Conservation (phyloP, 2,113 vertebrate genomes). For the Copsychus sechellarum region DNA sequence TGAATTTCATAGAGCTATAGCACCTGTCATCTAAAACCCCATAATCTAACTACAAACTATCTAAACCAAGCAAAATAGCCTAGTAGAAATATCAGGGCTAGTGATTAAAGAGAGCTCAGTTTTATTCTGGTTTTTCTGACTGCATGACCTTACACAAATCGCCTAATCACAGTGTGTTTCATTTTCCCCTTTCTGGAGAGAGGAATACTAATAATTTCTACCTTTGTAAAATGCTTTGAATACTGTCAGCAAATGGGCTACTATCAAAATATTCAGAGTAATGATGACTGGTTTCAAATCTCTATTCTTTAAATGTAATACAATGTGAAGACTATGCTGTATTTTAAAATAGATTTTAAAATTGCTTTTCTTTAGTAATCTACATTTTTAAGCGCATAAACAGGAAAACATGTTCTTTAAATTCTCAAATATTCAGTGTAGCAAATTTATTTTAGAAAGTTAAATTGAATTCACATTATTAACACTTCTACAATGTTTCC, state of each 20-base stretch:
- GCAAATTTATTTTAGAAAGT: constrained; percentile 22
- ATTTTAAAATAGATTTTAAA: constrained; percentile 30
- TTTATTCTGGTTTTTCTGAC: background rate
- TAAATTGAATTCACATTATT: constrained; percentile 47
- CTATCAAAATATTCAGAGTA: constrained; percentile 21
- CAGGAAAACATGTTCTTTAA: constrained; percentile 9
- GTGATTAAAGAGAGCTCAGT: background rate
- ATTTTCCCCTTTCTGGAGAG: background rate
- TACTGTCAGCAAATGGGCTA: background rate
- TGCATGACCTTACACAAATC: background rate
- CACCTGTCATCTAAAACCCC: background rate
- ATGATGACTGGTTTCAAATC: constrained; percentile 1
- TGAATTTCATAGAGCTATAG: background rate
- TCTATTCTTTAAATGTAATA: background rate
- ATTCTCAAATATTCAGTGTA: background rate
- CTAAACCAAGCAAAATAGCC: background rate
- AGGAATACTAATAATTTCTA: constrained; percentile 1
- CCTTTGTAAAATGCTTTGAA: constrained; percentile 27
- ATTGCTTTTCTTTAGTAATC: constrained; percentile 22
- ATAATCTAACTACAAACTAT: background rate
- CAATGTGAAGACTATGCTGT: background rate
- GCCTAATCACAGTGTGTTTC: background rate
- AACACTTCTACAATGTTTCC: constrained; percentile 25
- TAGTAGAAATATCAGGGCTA: background rate
- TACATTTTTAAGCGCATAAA: constrained; percentile 8